Evolutionary conservation across 2,888 invertebrate genomes (phyloP).

Genomic region (Eilema depressum): DNA sequence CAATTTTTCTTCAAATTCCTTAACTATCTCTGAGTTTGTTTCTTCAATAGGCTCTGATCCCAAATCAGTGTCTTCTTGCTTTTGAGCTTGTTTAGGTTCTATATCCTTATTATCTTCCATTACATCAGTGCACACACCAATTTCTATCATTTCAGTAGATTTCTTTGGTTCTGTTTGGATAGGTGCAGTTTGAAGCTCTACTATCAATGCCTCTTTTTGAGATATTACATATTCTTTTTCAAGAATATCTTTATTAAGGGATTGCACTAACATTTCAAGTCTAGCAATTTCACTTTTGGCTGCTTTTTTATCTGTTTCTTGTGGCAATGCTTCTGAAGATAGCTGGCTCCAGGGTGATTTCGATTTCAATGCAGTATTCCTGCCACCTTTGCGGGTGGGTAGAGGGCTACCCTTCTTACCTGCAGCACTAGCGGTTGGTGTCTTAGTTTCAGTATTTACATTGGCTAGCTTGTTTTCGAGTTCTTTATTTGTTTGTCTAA

Average conservation of each 20-base stretch:
- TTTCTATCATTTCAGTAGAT: conserved; percentile 56
- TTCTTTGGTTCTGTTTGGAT: conserved; percentile 46
- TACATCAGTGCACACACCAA: conserved; percentile 64
- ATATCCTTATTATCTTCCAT: conserved; percentile 34
- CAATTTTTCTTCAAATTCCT: conserved; percentile 78
- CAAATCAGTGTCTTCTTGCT: conserved; percentile 27
- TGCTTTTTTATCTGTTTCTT: conserved; percentile 76
- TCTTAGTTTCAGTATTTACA: conserved; percentile 66
- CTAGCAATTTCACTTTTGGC: conserved; percentile 71
- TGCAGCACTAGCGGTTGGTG: conserved; percentile 59
- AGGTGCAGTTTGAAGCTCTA: conserved; percentile 62
- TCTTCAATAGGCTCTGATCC: conserved; percentile 42
- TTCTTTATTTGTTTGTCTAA: conserved; percentile 84
- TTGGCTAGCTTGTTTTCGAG: conserved; percentile 83
- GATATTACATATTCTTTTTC: conserved; percentile 79
- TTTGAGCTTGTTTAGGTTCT: conserved; percentile 30
- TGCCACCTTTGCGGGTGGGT: conserved; percentile 75
- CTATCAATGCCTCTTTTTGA: conserved; percentile 80
- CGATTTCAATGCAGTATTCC: conserved; percentile 74
- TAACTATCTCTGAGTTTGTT: conserved; percentile 43
- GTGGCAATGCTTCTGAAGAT: conserved; percentile 72
- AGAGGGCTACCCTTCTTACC: conserved; percentile 77
- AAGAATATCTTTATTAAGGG: conserved; percentile 81
- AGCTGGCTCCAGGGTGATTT: conserved; percentile 83
- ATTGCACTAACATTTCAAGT: conserved; percentile 76